Evolutionary conservation across 2,113 vertebrate species (phyloP).

Genomic region (Clinocottus analis): DNA sequence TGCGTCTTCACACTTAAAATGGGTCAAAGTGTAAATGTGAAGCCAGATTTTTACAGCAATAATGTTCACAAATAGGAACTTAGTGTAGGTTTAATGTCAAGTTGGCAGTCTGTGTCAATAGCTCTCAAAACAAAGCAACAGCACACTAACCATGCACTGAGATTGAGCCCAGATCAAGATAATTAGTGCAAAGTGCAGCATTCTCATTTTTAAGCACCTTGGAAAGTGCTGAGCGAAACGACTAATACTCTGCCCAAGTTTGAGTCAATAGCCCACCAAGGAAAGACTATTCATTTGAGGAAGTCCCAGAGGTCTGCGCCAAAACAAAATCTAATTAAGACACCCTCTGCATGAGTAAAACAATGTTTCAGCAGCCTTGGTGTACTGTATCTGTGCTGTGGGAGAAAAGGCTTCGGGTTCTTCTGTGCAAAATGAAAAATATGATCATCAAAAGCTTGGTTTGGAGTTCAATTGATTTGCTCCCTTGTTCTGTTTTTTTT

Average conservation of each 20-base stretch:
- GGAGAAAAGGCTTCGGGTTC: background rate
- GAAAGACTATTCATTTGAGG: slow-evolving; percentile 56
- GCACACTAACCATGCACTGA: background rate
- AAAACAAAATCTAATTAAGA: slow-evolving; percentile 67
- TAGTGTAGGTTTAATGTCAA: background rate
- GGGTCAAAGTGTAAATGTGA: background rate
- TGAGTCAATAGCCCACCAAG: slow-evolving; percentile 52
- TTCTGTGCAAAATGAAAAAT: slow-evolving; percentile 5
- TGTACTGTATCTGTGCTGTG: slow-evolving; percentile 6
- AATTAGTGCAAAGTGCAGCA: slow-evolving; percentile 33
- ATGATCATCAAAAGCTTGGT: slow-evolving; percentile 21
- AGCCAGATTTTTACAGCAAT: background rate
- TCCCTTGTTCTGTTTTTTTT: slow-evolving; percentile 14
- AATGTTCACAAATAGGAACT: background rate
- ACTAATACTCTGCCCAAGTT: slow-evolving; percentile 32
- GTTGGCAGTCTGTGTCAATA: background rate
- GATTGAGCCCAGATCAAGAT: slow-evolving; percentile 29
- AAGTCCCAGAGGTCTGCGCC: slow-evolving; percentile 51
- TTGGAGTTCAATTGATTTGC: slow-evolving; percentile 37
- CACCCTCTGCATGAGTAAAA: slow-evolving; percentile 28
- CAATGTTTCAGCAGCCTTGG: slow-evolving; percentile 41
- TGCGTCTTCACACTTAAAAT: slow-evolving; percentile 23
- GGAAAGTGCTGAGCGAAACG: slow-evolving; percentile 41
- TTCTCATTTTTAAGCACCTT: slow-evolving; percentile 26
- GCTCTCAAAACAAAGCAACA: background rate